Base-by-base conservation (phyloP, 2,888 invertebrate species). In the Tribolium freemani region DNA sequence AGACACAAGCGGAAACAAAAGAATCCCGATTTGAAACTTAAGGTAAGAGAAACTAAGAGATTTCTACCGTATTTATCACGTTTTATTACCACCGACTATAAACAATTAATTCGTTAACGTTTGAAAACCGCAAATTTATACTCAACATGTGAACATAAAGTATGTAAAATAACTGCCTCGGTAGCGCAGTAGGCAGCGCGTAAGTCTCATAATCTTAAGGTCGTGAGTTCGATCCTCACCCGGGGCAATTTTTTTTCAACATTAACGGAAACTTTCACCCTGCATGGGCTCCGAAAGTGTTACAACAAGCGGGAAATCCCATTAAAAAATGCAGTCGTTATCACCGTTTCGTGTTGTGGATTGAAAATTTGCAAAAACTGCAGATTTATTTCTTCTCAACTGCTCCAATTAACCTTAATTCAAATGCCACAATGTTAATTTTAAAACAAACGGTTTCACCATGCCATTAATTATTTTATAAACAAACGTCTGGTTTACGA, bases 201-300 rank as follows among this genome's bases (percentile, higher is more conserved):
- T 93, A 92, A 93, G 93, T 93, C 93, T 93, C 93, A 93, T 93
- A 93, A 93, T 93, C 93, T 93, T 91, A 95, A 94, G 94, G 94
- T 94, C 94, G 94, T 94, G 94, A 94, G 94, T 95, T 94, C 94
- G 94, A 95, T 93, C 94, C 94, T 94, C 94, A 94, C 94, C 92
- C 92, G 93, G 93, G 93, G 93, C 93, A 93, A 45, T 58, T 53
- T 57, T 66, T 67, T 44, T 31, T 45, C 21, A 50, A 38, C 38
- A 5, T 45, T 45, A 26, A 26, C 26, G 45, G 45, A 48, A 53
- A 54, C 64, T 64, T 64, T 64, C 64, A 58, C 31, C 63, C 38
- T 48, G 48, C 16, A 16, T 16, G 16, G 16, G 16, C 11, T 48
- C 3, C 8, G 10, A 48, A 48, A 48, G 48, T 48, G 48, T 38